Conservation (phyloP, 2,113 vertebrate species). For the Atherinomorus stipes region DNA sequence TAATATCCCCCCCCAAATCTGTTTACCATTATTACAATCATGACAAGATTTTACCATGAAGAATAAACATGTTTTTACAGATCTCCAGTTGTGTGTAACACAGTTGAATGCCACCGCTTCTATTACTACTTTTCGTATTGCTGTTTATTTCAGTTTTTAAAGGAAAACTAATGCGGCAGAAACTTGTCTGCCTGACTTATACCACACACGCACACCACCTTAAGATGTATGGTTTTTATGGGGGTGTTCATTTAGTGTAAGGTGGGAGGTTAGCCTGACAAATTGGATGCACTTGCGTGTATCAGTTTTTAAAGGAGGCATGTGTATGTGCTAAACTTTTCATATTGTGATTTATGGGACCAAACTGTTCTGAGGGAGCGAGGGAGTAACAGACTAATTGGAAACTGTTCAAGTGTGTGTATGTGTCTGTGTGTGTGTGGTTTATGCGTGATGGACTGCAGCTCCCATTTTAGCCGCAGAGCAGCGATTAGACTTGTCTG, state of each 20-base stretch:
- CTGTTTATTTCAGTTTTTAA: not conserved
- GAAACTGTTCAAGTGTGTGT: slow-evolving; percentile 29
- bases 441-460: slow-evolving; percentile 70
- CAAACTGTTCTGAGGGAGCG: slow-evolving; percentile 12
- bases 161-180: not conserved
- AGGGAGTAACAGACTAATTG: slow-evolving; percentile 37
- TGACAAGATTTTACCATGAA: too few relatives aligned
- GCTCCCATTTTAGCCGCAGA: slow-evolving; percentile 76
- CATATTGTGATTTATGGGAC: slow-evolving; percentile 24
- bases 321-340: slow-evolving; percentile 24
- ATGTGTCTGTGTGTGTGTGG: slow-evolving; percentile 32
- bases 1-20: too few relatives aligned
- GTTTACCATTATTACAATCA: too few relatives aligned
- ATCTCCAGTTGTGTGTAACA: too few relatives aligned
- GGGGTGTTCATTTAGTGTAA: slow-evolving; percentile 13
- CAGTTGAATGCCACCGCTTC: too few relatives aligned
- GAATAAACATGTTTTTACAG: too few relatives aligned
- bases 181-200: slow-evolving; percentile 1
- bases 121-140: too few relatives aligned
- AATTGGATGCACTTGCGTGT: slow-evolving; percentile 10
- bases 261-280: slow-evolving; percentile 7
- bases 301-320: slow-evolving; percentile 17
- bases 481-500: slow-evolving; percentile 79
- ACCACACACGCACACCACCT: not conserved
- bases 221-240: not conserved